Evolutionary conservation across 2,888 invertebrate genomes (phyloP).

Genomic region (Eucriotettix oculatus): DNA sequence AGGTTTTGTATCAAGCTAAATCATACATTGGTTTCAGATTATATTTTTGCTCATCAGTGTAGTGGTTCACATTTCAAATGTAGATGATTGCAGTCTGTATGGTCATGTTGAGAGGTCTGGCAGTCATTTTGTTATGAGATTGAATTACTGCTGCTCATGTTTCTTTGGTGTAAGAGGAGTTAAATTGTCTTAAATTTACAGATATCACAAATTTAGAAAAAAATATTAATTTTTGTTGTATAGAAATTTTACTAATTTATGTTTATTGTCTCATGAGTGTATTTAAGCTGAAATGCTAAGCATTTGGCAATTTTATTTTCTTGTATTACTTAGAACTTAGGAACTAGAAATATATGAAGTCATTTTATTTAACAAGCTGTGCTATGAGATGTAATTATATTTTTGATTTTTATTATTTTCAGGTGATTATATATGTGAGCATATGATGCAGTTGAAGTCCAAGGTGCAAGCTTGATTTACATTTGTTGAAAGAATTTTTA

Average conservation of each 20-base stretch:
- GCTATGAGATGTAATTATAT: no score
- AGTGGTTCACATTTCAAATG: slow-evolving; percentile 29
- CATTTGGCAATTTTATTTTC: no score
- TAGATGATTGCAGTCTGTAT: slow-evolving; percentile 24
- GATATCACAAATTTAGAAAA: no score
- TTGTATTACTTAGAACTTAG: no score
- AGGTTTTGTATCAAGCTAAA: slow-evolving; percentile 27
- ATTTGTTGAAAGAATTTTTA: slow-evolving; percentile 26
- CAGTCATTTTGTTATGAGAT: slow-evolving; percentile 26
- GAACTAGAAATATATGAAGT: no score
- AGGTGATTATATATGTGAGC: slow-evolving; percentile 20
- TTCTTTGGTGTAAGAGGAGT: slow-evolving; percentile 27
- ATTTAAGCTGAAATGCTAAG: no score
- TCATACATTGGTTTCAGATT: slow-evolving; percentile 25
- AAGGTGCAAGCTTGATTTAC: slow-evolving; percentile 25
- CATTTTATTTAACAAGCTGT: no score
- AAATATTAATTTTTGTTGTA: no score
- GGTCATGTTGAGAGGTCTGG: slow-evolving; percentile 25
- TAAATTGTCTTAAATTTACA: background rate
- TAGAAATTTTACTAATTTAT: no score
- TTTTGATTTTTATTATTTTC: background rate
- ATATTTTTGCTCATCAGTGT: slow-evolving; percentile 26
- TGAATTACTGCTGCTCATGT: slow-evolving; percentile 26
- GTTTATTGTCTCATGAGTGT: no score
- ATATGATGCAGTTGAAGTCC: slow-evolving; percentile 20